Percentiles rank a stretch among this genome's conserved stretches.
These are phyloP conservation scores for Odocoileus hemionus DNA, from an alignment of 2,113 vertebrate species.

Conservation along the genomic window DNA sequence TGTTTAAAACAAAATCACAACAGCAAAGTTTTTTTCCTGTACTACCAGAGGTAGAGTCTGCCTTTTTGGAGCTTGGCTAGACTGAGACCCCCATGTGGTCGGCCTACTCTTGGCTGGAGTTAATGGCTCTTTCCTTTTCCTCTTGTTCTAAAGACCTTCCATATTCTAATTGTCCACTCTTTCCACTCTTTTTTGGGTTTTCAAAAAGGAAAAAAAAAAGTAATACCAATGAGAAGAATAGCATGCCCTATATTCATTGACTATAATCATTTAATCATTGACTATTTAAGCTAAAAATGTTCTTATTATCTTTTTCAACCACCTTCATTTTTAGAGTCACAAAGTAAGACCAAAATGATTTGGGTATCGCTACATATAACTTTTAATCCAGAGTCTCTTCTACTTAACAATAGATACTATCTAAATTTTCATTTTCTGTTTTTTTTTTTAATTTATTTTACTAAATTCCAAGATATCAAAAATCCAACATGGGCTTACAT, in stretches of 20 bases:
- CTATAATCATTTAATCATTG: neutral
- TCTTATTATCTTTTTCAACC: neutral
- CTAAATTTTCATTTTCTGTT: neutral
- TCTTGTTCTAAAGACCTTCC: neutral
- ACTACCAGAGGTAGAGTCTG: conserved; percentile 31
- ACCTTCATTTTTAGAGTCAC: neutral
- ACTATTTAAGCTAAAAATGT: neutral
- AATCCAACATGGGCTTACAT: neutral
- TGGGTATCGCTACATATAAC: neutral
- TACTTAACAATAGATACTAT: neutral
- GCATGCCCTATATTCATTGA: neutral
- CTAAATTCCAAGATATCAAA: neutral
- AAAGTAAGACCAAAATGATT: conserved; percentile 14
- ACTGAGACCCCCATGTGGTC: fast-evolving
- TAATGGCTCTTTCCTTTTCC: neutral
- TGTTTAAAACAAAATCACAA: conserved; percentile 57
- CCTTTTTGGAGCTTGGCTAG: neutral
- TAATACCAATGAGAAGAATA: neutral
- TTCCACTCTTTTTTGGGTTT: neutral
- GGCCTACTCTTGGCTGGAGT: neutral
- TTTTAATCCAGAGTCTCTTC: neutral
- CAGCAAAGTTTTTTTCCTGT: neutral
- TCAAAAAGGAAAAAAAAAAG: neutral
- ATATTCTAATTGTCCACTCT: neutral
- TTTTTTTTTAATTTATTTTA: neutral